Base-by-base conservation (phyloP, 1,140 invertebrate species). In the Conus betulinus region DNA sequence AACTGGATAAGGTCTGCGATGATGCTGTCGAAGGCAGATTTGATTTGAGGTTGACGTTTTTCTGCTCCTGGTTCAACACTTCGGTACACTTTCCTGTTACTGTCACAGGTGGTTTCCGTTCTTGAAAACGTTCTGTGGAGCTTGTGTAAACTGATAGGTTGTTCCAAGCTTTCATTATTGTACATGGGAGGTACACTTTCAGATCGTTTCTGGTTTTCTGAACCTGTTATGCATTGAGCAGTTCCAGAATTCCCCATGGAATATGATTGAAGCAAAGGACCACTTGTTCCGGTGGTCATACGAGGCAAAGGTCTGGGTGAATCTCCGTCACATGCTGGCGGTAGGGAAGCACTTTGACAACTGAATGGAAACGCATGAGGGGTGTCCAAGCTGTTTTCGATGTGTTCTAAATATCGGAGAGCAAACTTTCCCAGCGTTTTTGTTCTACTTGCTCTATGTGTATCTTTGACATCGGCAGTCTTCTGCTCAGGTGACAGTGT, bases 401-500 rank as follows among this genome's bases (percentile, higher is more conserved):
- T 85, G 84, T 85, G 57, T 7, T 85, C 84, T 23, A 85, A 55
- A 55, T 85, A 85, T 51, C 84, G 84, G 23, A 85, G 57, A 67
- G 84, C 84, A 51, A 17, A 85, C 57, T 85, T 63, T 20, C 84
- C 84, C 20, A 85, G 57, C 17, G 11, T 25, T n/a, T n/a, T 1
- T 51, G 20, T 85, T 53, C 11, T 63, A 17, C n/a, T 39, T 53
- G 52, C 25, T 15, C 7, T 13, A 4, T n/a, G 84, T 11, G 23
- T 13, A 10, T 51, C 39, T 39, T 39, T 39, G 39, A 39, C 3
- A 39, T 39, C 39, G 39, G 39, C 76, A 27, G 25, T 13, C 39
- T 39, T 79, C 10, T 13, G 25, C 25, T 25, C 39, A 79, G 76
- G 27, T 5, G 71, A 76, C 71, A 39, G 39, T 39, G 39, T 39